Evolutionary conservation across 1,140 invertebrate genomes (phyloP).

Genomic region (Bathynomus jamesi): DNA sequence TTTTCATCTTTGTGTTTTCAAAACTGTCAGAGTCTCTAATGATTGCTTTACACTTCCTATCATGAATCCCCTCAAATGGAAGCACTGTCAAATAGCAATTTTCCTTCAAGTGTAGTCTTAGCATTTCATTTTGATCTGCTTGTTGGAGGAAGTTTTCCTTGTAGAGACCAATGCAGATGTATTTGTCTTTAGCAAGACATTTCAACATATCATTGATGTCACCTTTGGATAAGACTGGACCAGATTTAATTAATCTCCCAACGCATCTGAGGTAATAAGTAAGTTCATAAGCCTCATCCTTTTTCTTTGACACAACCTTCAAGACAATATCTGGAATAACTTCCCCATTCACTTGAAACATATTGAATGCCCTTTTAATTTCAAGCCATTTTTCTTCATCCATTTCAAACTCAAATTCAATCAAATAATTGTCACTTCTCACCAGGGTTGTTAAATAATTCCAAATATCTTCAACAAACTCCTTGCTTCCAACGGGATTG

Average conservation of each 20-base stretch:
- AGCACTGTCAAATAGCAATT: background rate
- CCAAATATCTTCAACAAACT: constrained; percentile 4
- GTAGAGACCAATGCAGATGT: background rate
- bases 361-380: constrained; percentile 13
- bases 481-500: background rate
- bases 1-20: background rate
- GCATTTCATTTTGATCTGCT: background rate
- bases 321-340: constrained; percentile 12
- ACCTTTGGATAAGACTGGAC: background rate
- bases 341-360: constrained; percentile 16
- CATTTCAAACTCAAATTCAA: constrained; percentile 18
- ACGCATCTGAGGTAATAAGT: constrained; percentile 14
- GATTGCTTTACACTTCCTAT: background rate
- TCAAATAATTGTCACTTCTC: constrained; percentile 6
- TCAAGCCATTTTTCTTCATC: constrained; percentile 16
- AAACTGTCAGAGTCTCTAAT: background rate
- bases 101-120: background rate
- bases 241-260: constrained; percentile 13
- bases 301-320: constrained; percentile 12
- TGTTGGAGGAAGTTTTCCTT: background rate
- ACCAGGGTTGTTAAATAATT: constrained; percentile 8
- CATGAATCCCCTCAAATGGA: background rate
- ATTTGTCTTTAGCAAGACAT: background rate
- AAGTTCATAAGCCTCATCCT: constrained; percentile 11
- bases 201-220: constrained; percentile 15